Evolutionary conservation across 2,888 invertebrate genomes (phyloP), one percentile per base, ranked within the genome.

Genomic region (Sceliomorpha sp.): DNA sequence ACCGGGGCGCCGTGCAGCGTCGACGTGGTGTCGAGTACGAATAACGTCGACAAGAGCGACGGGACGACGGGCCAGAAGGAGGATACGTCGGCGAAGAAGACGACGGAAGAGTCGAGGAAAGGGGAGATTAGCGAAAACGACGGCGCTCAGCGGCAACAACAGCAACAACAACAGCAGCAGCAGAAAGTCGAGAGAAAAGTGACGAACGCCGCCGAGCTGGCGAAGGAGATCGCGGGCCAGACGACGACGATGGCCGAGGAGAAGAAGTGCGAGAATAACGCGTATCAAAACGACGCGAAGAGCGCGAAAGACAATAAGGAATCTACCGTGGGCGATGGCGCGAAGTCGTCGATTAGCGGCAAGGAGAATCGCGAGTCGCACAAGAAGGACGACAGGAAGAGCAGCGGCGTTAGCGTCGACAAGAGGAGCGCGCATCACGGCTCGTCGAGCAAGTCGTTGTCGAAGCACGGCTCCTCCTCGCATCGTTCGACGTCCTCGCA

Each of bases 341-440:
- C 89, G 70, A 91, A 89, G 83, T 90, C n/a, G n/a, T n/a, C 90
- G 34, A 59, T 58, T 13, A 90, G 89, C 76, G 89, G 89, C 60
- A 90, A 88, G 77, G 90, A 86, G 76, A 89, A 89, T 73, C 88
- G 90, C 40, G 87, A 88, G 76, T 83, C 80, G 44, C 87, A 87
- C 79, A 89, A 89, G 72, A 90, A 89, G 68, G 89, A 90, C 48
- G 89, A 89, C 47, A 89, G 86, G 62, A 87, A 74, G 59, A 70
- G 71, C 58, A 68, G 42, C 39, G 79, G 80, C 73, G 84, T 72
- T 77, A 84, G 78, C 78, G 89, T 82, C 51, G 87, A 81, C 68
- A 88, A 85, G 73, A 88, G 81, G 74, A 84, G 72, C 53, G 83
- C 78, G 77, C 89, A 68, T 90, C 89, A 87, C 84, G 89, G 88